Percentiles rank a stretch among this genome's conserved stretches.
Conservation (phyloP, 1,140 invertebrate genomes). For the Drosophila pallidifrons region DNA sequence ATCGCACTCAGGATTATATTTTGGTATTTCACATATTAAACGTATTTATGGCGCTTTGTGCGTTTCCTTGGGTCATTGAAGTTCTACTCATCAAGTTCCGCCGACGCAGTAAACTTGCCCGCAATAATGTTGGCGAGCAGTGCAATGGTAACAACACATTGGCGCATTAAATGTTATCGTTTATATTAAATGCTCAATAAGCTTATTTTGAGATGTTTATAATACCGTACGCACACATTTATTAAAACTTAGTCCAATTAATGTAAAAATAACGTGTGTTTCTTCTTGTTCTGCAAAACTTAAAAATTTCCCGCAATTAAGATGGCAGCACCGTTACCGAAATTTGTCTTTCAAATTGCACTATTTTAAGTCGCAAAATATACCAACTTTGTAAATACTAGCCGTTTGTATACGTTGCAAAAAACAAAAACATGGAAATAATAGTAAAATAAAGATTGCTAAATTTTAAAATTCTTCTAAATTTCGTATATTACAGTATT, state of each 20-base stretch:
- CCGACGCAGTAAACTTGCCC: conserved; percentile 60
- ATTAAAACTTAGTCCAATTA: background rate
- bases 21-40: conserved; percentile 82
- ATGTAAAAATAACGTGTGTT: background rate
- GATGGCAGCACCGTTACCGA: background rate
- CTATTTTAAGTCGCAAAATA: too few relatives aligned
- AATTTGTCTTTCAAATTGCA: background rate
- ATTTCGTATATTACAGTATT: too few relatives aligned
- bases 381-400: too few relatives aligned
- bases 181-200: background rate
- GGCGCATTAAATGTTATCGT: conserved; percentile 32
- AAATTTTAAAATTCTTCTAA: too few relatives aligned
- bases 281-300: background rate
- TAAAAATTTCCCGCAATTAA: background rate
- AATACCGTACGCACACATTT: too few relatives aligned
- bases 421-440: too few relatives aligned
- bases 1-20: conserved; percentile 74
- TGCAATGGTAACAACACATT: conserved; percentile 31
- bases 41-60: conserved; percentile 80
- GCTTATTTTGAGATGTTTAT: too few relatives aligned
- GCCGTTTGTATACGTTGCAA: too few relatives aligned
- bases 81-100: conserved; percentile 72
- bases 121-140: conserved; percentile 65
- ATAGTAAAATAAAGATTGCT: too few relatives aligned
- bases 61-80: conserved; percentile 79